A percentile compares a stretch with the other conserved stretches of the same genome.
These are phyloP conservation scores for Acanthoscelides obtectus DNA, from an alignment of 2,888 invertebrate genomes.

Conservation along the genomic window DNA sequence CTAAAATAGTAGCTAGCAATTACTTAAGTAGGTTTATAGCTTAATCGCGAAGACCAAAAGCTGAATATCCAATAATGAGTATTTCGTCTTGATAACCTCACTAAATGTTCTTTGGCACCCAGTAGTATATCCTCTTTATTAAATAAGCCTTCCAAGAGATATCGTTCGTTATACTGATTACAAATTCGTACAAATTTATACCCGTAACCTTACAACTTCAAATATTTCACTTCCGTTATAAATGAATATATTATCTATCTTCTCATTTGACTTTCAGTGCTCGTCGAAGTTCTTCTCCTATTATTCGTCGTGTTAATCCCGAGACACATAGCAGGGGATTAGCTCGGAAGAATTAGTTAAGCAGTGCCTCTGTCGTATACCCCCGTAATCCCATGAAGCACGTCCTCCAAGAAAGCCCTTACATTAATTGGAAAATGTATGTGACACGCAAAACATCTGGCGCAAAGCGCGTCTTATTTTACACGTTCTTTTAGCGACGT, in stretches of 20 bases:
- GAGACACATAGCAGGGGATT: background rate
- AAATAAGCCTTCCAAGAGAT: too few species aligned
- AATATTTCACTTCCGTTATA: background rate
- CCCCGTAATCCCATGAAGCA: background rate
- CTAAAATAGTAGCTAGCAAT: too few species aligned
- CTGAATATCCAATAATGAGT: too few species aligned
- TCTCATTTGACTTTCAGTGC: background rate
- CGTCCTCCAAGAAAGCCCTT: background rate
- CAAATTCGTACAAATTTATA: background rate
- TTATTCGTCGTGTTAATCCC: background rate
- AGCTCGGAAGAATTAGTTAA: background rate
- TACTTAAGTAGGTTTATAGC: too few species aligned
- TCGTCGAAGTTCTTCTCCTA: background rate
- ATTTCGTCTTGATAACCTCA: too few species aligned
- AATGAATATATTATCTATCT: background rate
- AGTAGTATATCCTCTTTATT: too few species aligned
- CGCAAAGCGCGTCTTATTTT: background rate
- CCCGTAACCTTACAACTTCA: background rate
- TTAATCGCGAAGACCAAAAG: too few species aligned
- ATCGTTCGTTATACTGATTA: too few species aligned
- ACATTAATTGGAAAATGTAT: background rate
- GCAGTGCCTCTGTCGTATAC: background rate
- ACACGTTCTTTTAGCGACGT: background rate
- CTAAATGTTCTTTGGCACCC: too few species aligned
- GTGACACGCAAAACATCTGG: background rate